Conservation (phyloP, 2,113 vertebrate genomes). For the Nothoprocta pentlandii region DNA sequence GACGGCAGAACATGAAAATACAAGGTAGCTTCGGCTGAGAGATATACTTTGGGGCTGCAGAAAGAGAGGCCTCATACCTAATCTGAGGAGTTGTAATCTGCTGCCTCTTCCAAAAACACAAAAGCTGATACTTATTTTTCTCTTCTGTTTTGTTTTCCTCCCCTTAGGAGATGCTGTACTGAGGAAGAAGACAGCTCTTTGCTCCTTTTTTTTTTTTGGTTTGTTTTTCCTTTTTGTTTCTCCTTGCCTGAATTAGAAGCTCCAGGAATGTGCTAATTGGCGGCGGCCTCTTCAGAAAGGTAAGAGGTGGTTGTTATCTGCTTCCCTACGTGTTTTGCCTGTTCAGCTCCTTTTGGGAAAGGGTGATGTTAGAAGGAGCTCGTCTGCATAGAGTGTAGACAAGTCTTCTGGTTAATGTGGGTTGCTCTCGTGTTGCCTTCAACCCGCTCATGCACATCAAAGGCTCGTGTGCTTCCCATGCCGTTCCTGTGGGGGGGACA, state of each 20-base stretch:
- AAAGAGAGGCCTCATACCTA: not conserved
- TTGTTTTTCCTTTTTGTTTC: not conserved
- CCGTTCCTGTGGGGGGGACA: not conserved
- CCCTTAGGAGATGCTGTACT: conserved; percentile 33
- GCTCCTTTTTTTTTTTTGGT: not conserved
- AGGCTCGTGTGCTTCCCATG: not conserved
- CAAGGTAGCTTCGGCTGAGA: not conserved
- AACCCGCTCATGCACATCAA: not conserved
- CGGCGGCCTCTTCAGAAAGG: conserved; percentile 64
- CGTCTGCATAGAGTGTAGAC: not conserved
- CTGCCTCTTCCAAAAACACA: not conserved
- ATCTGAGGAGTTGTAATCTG: not conserved
- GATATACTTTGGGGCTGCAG: not conserved
- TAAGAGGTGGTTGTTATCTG: conserved; percentile 61
- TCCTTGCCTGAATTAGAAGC: conserved; percentile 52
- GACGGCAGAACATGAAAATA: not conserved
- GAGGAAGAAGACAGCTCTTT: not conserved
- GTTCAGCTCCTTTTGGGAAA: conserved; percentile 14
- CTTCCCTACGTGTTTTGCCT: conserved; percentile 32
- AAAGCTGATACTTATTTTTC: not conserved
- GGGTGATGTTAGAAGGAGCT: not conserved
- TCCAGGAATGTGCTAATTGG: conserved; percentile 67
- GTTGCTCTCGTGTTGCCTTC: not conserved
- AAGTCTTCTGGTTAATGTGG: not conserved
- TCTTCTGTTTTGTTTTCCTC: not conserved